A percentile compares a stretch with the other conserved stretches of the same genome.
These are phyloP conservation scores for Macrosteles quadrilineatus DNA, from an alignment of 1,140 invertebrate genomes.

Conservation along the genomic window DNA sequence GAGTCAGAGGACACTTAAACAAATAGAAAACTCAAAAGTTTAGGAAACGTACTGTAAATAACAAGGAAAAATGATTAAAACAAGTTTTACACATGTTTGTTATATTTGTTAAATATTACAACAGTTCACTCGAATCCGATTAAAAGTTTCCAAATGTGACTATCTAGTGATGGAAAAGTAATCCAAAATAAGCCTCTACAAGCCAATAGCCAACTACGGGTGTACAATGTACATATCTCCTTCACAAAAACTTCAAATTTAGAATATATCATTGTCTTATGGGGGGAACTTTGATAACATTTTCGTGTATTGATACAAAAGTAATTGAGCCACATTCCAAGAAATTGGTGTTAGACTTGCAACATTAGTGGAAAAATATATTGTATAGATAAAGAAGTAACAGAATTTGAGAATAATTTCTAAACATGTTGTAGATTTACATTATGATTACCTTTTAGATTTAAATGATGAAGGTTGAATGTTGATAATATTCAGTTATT, in stretches of 20 bases:
- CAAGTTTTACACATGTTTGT: constrained; percentile 13
- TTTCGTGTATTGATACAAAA: background rate
- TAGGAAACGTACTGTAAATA: no score
- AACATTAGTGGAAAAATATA: no score
- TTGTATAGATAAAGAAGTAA: no score
- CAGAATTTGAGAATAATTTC: no score
- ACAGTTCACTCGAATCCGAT: constrained; percentile 18
- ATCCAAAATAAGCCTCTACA: background rate
- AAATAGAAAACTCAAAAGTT: no score
- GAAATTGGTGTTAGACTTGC: background rate
- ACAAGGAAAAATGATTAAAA: background rate
- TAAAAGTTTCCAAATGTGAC: constrained; percentile 13
- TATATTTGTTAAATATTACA: constrained; percentile 27
- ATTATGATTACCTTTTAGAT: no score
- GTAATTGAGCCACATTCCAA: background rate
- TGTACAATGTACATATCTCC: background rate
- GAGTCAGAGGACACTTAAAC: no score
- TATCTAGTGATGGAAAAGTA: constrained; percentile 17
- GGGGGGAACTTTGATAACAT: background rate
- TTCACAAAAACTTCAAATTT: background rate
- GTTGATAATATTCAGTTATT: no score
- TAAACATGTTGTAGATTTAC: no score
- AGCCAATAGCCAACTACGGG: background rate
- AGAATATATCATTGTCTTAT: background rate
- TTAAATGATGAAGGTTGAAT: no score